Conservation (phyloP, 1,140 invertebrate genomes). For the Cataglyphis hispanica region DNA sequence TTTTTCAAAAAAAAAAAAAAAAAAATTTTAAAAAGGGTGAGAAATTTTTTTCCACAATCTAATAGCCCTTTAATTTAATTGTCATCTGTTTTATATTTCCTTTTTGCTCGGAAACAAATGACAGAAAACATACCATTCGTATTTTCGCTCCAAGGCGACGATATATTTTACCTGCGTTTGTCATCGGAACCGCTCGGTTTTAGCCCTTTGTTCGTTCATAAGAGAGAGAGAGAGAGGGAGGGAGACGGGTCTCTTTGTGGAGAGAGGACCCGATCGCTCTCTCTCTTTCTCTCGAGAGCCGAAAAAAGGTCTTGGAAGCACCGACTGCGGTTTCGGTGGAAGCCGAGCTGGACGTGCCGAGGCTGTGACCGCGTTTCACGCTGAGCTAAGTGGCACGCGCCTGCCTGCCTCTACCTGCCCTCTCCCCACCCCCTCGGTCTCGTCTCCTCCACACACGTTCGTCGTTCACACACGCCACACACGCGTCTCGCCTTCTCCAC, state of each 20-base stretch:
- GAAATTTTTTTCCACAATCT: neutral
- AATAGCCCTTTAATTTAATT: too few species aligned
- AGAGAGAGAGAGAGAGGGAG: neutral
- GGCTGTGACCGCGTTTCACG: slow-evolving; percentile 86
- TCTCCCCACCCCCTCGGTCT: slow-evolving; percentile 35
- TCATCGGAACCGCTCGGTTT: neutral
- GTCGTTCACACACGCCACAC: neutral
- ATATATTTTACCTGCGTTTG: neutral
- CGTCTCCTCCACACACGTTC: slow-evolving; percentile 16
- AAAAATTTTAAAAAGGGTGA: neutral
- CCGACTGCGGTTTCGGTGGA: slow-evolving; percentile 41
- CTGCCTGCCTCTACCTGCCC: slow-evolving; percentile 78
- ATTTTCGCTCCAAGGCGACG: neutral
- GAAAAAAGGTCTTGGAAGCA: slow-evolving; percentile 56
- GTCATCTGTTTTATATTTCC: neutral
- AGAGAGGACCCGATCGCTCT: neutral
- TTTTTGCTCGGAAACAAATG: neutral
- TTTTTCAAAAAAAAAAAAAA: neutral
- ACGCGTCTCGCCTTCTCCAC: neutral
- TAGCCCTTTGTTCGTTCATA: neutral
- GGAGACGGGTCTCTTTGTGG: neutral
- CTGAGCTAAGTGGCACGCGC: slow-evolving; percentile 85
- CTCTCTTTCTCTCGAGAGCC: neutral
- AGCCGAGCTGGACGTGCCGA: slow-evolving; percentile 83
- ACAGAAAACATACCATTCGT: neutral